Evolutionary conservation across 2,888 invertebrate species (phyloP).

Genomic region (Caenorhabditis macrosperma): DNA sequence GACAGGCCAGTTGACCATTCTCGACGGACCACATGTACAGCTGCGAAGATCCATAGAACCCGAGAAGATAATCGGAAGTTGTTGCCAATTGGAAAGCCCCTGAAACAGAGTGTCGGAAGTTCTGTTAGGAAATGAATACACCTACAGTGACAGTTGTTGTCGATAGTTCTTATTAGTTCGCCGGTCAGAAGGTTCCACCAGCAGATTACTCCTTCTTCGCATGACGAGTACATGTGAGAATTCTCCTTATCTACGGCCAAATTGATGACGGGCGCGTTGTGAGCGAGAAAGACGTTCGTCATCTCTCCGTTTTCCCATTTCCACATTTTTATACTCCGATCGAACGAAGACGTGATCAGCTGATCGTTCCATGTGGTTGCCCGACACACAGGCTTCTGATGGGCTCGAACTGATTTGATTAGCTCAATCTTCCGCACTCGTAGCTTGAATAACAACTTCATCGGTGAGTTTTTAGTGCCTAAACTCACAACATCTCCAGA

Average conservation of each 20-base stretch:
- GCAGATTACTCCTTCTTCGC: slow-evolving; percentile 75
- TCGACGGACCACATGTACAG: slow-evolving; percentile 52
- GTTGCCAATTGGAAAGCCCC: slow-evolving; percentile 56
- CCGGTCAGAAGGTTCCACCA: slow-evolving; percentile 73
- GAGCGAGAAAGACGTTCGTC: slow-evolving; percentile 68
- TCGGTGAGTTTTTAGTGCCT: not conserved
- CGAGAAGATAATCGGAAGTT: slow-evolving; percentile 48
- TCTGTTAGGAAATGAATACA: not conserved
- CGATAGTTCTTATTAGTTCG: slow-evolving; percentile 54
- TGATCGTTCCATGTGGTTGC: slow-evolving; percentile 38
- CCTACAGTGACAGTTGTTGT: slow-evolving; percentile 44
- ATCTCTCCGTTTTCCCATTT: slow-evolving; percentile 62
- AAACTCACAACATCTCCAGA: slow-evolving; percentile 6
- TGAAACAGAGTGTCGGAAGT: not conserved
- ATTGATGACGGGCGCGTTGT: slow-evolving; percentile 69
- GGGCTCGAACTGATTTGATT: slow-evolving; percentile 54
- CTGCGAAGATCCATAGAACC: slow-evolving; percentile 58
- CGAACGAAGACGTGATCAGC: slow-evolving; percentile 54
- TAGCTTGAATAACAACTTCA: too few species aligned
- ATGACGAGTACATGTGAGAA: slow-evolving; percentile 66
- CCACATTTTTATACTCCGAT: slow-evolving; percentile 65
- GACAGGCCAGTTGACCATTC: slow-evolving; percentile 41
- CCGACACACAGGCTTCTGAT: slow-evolving; percentile 67
- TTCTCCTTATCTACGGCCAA: slow-evolving; percentile 7
- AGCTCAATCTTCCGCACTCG: slow-evolving; percentile 58